Conservation (phyloP, 2,797 vertebrate genomes). For the Simalia tracyae region DNA sequence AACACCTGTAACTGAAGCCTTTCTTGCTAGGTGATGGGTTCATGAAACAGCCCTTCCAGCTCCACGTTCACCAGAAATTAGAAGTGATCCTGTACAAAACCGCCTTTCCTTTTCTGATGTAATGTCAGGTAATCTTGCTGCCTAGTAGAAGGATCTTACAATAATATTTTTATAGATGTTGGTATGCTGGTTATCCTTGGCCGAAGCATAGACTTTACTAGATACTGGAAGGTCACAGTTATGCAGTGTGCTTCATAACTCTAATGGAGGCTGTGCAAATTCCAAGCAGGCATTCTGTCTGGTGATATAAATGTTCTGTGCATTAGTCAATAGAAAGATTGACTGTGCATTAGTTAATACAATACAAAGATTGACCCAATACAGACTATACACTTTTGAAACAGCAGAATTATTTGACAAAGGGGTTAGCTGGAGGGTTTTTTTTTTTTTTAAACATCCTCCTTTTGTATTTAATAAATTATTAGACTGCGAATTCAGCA, state of each 20-base stretch:
- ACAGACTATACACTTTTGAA: background rate
- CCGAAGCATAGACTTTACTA: background rate
- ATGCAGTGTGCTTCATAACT: accelerated
- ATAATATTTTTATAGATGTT: background rate
- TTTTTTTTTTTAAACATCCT: background rate
- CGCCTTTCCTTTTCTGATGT: background rate
- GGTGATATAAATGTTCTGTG: background rate
- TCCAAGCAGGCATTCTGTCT: background rate
- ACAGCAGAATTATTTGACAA: background rate
- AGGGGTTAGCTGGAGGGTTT: background rate
- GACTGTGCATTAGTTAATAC: too few species aligned
- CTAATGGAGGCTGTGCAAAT: background rate
- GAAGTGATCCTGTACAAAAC: background rate
- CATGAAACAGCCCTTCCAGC: background rate
- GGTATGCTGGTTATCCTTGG: too few species aligned
- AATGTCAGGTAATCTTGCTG: background rate
- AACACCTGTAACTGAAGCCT: background rate
- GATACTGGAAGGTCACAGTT: background rate
- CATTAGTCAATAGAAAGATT: background rate
- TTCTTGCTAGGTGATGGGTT: background rate
- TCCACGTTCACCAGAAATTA: background rate
- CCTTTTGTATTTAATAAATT: background rate
- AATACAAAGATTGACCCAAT: too few species aligned
- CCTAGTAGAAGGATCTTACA: background rate
- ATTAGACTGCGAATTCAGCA: background rate